phyloP scores from a whole-genome alignment of 1,140 invertebrate species.

The Trinorchestia longiramus region DNA sequence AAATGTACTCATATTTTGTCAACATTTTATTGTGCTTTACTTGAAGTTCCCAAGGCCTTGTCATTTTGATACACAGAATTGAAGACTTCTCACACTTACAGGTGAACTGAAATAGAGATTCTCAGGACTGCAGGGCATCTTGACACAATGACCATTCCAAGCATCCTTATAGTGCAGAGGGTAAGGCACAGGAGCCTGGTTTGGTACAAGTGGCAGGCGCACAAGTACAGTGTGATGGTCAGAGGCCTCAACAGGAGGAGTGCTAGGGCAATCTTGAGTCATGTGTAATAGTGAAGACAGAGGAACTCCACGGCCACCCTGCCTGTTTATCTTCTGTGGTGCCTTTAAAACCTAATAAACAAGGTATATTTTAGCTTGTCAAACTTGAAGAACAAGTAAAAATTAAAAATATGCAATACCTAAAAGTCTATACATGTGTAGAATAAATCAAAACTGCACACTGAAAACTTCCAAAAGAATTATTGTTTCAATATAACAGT shows the following conservation, averaged over 20 bases:
- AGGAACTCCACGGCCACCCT: neutral
- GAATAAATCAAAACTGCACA: too few relatives aligned
- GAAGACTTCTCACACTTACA: neutral
- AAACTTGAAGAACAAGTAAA: neutral
- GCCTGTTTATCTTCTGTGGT: neutral
- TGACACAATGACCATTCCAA: conserved; percentile 9
- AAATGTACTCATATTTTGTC: too few relatives aligned
- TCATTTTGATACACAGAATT: neutral
- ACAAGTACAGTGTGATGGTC: conserved; percentile 19
- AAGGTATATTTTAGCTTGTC: neutral
- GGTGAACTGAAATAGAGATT: conserved; percentile 13
- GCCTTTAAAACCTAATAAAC: neutral
- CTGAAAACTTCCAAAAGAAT: too few relatives aligned
- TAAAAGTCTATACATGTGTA: too few relatives aligned
- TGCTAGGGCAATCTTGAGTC: neutral
- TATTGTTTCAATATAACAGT: neutral
- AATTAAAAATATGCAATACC: too few relatives aligned
- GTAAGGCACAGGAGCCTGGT: neutral
- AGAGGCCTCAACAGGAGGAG: conserved; percentile 3
- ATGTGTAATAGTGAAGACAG: neutral
- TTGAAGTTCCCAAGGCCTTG: too few relatives aligned
- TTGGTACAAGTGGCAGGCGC: neutral
- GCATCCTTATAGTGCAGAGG: conserved; percentile 1
- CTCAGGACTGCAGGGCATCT: conserved; percentile 42
- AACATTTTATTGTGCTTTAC: too few relatives aligned